These are phyloP conservation scores for Alcis repandata DNA, from an alignment of 2,888 invertebrate species.

Conservation along the genomic window DNA sequence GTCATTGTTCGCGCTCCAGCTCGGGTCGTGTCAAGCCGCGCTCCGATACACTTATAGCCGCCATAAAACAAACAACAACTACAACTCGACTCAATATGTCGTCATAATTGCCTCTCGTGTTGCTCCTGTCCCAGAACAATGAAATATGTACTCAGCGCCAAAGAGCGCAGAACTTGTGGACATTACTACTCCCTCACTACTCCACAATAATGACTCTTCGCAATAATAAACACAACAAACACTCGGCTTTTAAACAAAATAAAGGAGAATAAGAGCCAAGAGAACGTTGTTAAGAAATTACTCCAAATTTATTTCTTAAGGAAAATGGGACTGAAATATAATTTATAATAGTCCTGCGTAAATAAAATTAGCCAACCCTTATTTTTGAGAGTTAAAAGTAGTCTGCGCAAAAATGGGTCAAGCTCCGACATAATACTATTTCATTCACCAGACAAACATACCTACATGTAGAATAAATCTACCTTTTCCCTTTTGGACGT, in stretches of 20 bases:
- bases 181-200: slow-evolving; percentile 36
- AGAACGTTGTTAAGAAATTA: slow-evolving; percentile 55
- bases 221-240: slow-evolving; percentile 11
- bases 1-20: slow-evolving; percentile 60
- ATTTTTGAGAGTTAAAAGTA: slow-evolving; percentile 55
- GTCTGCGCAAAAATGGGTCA: slow-evolving; percentile 47
- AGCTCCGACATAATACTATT: slow-evolving; percentile 43
- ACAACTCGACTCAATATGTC: slow-evolving; percentile 69
- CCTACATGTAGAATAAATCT: slow-evolving; percentile 38
- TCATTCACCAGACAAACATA: slow-evolving; percentile 38
- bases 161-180: slow-evolving; percentile 47
- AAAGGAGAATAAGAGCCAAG: slow-evolving; percentile 51
- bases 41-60: slow-evolving; percentile 59
- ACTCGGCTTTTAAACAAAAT: slow-evolving; percentile 37
- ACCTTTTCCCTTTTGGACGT: slow-evolving; percentile 43
- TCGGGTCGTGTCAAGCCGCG: slow-evolving; percentile 54
- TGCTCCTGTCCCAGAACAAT: slow-evolving; percentile 50
- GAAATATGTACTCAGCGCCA: slow-evolving; percentile 59
- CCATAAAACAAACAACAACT: slow-evolving; percentile 64
- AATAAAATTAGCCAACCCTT: slow-evolving; percentile 56
- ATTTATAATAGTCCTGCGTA: slow-evolving; percentile 56
- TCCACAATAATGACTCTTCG: slow-evolving; percentile 41
- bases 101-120: slow-evolving; percentile 73
- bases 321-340: slow-evolving; percentile 54
- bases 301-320: slow-evolving; percentile 55